A percentile compares a stretch with the other conserved stretches of the same genome.
phyloP scores from a whole-genome alignment of 2,888 invertebrate species.

The Sicus ferrugineus region DNA sequence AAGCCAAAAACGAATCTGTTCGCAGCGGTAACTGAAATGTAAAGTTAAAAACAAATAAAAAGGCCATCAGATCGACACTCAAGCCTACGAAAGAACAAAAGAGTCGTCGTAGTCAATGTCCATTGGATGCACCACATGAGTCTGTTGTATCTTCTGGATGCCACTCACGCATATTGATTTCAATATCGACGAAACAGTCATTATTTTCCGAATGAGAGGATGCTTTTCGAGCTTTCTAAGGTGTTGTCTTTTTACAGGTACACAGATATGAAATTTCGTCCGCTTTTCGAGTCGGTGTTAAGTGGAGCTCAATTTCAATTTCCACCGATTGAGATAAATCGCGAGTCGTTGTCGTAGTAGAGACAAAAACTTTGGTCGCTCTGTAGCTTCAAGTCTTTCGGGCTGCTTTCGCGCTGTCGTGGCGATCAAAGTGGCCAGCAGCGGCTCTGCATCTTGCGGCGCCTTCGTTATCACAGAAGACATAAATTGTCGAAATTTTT shows the following conservation, averaged over 20 bases:
- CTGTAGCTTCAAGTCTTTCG: not conserved
- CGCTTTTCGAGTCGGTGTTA: slow-evolving; percentile 38
- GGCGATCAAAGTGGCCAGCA: slow-evolving; percentile 36
- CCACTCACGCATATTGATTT: slow-evolving; percentile 25
- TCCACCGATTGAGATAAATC: slow-evolving; percentile 56
- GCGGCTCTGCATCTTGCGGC: slow-evolving; percentile 56
- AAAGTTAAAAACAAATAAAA: not conserved
- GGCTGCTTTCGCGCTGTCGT: not conserved
- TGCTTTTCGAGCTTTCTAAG: not conserved
- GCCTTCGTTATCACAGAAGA: slow-evolving; percentile 56
- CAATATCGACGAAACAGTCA: slow-evolving; percentile 12
- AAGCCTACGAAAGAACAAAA: not conserved
- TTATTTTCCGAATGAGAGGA: slow-evolving; percentile 1
- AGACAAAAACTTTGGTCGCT: slow-evolving; percentile 15
- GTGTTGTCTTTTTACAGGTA: not conserved
- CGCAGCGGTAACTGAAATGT: not conserved
- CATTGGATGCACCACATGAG: not conserved
- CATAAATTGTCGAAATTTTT: slow-evolving; percentile 56
- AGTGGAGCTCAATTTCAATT: slow-evolving; percentile 54
- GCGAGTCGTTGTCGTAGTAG: slow-evolving; percentile 51
- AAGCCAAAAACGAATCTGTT: slow-evolving; percentile 11
- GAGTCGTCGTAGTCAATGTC: not conserved
- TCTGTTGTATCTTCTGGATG: slow-evolving; percentile 25
- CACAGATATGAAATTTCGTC: too few species aligned
- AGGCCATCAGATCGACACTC: not conserved